phyloP scores from a whole-genome alignment of 2,113 vertebrate genomes.

The Diadophis punctatus region DNA sequence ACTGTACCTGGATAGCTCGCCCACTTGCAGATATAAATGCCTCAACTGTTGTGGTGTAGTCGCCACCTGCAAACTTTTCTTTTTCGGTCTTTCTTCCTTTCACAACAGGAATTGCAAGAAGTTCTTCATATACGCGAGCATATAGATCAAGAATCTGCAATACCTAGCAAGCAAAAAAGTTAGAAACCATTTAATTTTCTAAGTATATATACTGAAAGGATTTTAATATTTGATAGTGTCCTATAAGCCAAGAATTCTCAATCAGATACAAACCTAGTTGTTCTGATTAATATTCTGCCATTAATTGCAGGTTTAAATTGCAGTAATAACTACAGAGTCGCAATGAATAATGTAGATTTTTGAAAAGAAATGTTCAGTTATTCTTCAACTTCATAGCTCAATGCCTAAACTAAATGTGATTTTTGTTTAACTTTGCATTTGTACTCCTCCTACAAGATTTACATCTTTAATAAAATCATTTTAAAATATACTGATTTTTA shows the following conservation, averaged over 20 bases:
- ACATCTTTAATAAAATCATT: not conserved
- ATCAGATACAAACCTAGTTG: not conserved
- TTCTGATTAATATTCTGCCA: not conserved
- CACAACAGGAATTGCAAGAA: constrained; percentile 95
- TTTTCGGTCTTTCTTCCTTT: constrained; percentile 96
- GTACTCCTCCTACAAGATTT: not conserved
- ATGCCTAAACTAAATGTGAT: not conserved
- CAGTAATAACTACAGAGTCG: not conserved
- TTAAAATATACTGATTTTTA: not conserved
- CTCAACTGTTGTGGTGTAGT: constrained; percentile 95
- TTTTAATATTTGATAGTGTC: not conserved
- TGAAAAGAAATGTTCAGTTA: not conserved
- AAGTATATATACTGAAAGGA: not conserved
- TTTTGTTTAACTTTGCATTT: not conserved
- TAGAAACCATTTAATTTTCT: not conserved
- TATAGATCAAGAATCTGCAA: constrained; percentile 94
- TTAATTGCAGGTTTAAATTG: not conserved
- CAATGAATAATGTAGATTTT: not conserved
- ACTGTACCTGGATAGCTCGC: constrained; percentile 89
- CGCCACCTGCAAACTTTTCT: constrained; percentile 96
- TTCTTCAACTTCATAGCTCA: not conserved
- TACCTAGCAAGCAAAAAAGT: constrained; percentile 70
- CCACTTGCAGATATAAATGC: constrained; percentile 94
- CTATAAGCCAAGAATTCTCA: not conserved
- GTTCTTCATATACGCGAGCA: constrained; percentile 88